phyloP scores from a whole-genome alignment of 2,888 invertebrate species.

The Epirrita christyi region DNA sequence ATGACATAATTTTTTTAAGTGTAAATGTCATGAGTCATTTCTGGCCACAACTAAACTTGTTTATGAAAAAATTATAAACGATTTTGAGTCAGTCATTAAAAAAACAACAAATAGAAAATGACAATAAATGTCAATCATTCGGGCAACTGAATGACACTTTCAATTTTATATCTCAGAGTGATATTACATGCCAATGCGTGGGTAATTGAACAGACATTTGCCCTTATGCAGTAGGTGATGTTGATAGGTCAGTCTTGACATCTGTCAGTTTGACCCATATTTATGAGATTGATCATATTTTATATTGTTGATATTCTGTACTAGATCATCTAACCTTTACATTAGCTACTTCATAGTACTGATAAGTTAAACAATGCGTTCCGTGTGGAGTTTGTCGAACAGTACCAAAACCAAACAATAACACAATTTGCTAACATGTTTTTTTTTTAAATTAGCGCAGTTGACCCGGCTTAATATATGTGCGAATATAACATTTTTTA shows the following conservation, averaged over 20 bases:
- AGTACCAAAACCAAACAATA: too few species aligned
- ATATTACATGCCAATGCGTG: not conserved
- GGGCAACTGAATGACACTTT: slow-evolving; percentile 3
- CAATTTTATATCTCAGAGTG: slow-evolving; percentile 6
- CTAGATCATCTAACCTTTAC: too few species aligned
- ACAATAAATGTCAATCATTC: slow-evolving; percentile 10
- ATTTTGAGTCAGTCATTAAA: too few species aligned
- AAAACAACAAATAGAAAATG: not conserved
- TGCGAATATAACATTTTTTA: not conserved
- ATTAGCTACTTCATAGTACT: too few species aligned
- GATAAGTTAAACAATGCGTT: too few species aligned
- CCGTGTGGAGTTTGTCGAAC: too few species aligned
- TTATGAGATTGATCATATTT: not conserved
- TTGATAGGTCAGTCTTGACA: not conserved
- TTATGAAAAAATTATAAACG: not conserved
- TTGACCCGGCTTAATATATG: too few species aligned
- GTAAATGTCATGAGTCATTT: not conserved
- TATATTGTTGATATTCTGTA: too few species aligned
- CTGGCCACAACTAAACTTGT: not conserved
- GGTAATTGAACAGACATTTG: slow-evolving; percentile 9
- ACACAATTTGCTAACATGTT: too few species aligned
- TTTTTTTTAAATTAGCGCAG: too few species aligned
- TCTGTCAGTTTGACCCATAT: not conserved
- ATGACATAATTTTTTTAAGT: not conserved
- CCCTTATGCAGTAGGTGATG: not conserved